These are phyloP conservation scores for Pseudomyrmex dendroicus DNA, from an alignment of 1,140 invertebrate species.

Conservation along the genomic window DNA sequence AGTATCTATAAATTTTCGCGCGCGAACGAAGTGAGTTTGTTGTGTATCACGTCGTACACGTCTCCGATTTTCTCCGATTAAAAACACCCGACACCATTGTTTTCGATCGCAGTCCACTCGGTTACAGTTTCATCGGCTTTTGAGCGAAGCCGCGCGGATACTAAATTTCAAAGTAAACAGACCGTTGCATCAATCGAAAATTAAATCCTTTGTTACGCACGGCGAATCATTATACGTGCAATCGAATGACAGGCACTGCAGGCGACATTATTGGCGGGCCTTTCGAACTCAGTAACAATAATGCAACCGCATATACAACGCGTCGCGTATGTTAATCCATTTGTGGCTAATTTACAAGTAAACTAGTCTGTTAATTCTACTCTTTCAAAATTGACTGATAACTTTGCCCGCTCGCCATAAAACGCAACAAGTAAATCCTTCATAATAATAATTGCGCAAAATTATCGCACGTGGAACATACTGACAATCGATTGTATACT, in stretches of 20 bases:
- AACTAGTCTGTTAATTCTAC: conserved; percentile 3
- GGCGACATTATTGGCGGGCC: conserved; percentile 13
- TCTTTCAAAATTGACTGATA: conserved; percentile 23
- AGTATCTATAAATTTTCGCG: conserved; percentile 18
- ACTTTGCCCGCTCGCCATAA: neutral
- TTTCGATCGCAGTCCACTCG: conserved; percentile 40
- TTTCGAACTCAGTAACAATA: conserved; percentile 31
- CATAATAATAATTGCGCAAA: conserved; percentile 32
- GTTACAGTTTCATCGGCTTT: conserved; percentile 44
- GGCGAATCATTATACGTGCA: conserved; percentile 43
- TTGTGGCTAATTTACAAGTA: conserved; percentile 47
- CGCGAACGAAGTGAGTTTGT: neutral
- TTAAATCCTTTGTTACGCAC: conserved; percentile 52
- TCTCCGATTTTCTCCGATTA: conserved; percentile 49
- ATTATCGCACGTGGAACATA: neutral
- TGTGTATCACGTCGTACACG: conserved; percentile 5
- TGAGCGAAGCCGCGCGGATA: conserved; percentile 26
- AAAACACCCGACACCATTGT: conserved; percentile 49
- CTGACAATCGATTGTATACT: neutral
- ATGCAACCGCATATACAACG: neutral
- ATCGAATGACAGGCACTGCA: conserved; percentile 24
- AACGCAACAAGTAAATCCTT: conserved; percentile 33
- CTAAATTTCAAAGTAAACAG: conserved; percentile 56
- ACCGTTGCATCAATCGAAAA: conserved; percentile 43
- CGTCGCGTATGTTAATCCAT: conserved; percentile 10